phyloP scores from a whole-genome alignment of 1,140 invertebrate genomes.

The Drosophila bocki region DNA sequence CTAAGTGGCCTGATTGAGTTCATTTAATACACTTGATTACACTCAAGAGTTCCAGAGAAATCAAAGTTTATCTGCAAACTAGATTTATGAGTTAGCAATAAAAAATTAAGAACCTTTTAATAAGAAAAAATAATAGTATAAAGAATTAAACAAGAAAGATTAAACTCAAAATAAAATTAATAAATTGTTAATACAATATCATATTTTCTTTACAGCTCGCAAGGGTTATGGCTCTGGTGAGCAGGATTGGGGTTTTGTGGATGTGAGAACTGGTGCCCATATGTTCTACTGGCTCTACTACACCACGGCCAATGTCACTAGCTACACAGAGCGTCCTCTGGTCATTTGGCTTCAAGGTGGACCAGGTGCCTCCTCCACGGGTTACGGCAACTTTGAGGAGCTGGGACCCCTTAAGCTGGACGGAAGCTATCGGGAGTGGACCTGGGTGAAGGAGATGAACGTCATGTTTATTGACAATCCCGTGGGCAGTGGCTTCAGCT shows the following conservation, averaged over 20 bases:
- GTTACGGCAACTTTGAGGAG: slow-evolving; percentile 92
- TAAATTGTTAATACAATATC: no score
- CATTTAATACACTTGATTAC: slow-evolving; percentile 23
- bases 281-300: slow-evolving; percentile 95
- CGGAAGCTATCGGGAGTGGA: slow-evolving; percentile 88
- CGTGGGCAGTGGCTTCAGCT: slow-evolving; percentile 95
- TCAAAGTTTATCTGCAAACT: background rate
- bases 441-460: slow-evolving; percentile 93
- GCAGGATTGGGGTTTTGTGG: slow-evolving; percentile 90
- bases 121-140: background rate
- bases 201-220: slow-evolving; percentile 32
- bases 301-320: slow-evolving; percentile 87
- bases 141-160: background rate
- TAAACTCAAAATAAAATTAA: no score
- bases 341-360: slow-evolving; percentile 93
- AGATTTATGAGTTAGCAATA: background rate
- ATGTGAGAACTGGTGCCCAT: slow-evolving; percentile 89
- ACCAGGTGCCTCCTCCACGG: slow-evolving; percentile 91
- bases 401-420: slow-evolving; percentile 90
- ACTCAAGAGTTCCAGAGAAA: slow-evolving; percentile 36
- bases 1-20: slow-evolving; percentile 22
- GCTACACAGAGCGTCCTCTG: slow-evolving; percentile 88
- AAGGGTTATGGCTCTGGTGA: slow-evolving; percentile 87
- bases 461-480: slow-evolving; percentile 96
- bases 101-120: background rate